phyloP scores from a whole-genome alignment of 2,113 vertebrate species.

The Athene cunicularia region DNA sequence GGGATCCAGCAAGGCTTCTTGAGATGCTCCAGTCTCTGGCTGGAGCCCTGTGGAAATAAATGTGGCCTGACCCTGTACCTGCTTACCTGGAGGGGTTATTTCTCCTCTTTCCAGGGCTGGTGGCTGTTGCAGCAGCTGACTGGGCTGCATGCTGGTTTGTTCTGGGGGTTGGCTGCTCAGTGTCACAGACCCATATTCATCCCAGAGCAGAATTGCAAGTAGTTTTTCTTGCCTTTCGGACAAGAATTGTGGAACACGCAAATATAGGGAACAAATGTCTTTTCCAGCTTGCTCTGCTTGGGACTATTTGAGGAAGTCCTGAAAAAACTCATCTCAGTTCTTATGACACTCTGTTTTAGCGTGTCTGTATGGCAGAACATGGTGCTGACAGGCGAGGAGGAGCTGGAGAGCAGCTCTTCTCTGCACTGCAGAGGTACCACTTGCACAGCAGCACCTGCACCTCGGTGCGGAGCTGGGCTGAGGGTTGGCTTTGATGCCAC shows the following conservation, averaged over 20 bases:
- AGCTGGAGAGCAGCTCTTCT: not conserved
- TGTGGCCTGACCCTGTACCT: not conserved
- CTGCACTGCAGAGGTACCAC: not conserved
- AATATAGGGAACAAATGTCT: not conserved
- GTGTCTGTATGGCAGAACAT: not conserved
- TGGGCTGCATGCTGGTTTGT: not conserved
- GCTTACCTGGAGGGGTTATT: not conserved
- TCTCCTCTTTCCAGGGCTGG: not conserved
- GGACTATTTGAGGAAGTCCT: not conserved
- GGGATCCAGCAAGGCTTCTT: not conserved
- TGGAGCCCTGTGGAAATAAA: not conserved
- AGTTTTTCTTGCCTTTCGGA: not conserved
- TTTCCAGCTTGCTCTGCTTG: not conserved
- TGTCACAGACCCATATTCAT: not conserved
- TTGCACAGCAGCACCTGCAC: fast-evolving
- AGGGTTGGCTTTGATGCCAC: not conserved
- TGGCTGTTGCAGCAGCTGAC: not conserved
- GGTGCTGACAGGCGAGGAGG: not conserved
- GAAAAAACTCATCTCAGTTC: not conserved
- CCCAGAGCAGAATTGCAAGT: not conserved
- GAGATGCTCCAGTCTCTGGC: not conserved
- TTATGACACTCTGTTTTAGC: not conserved
- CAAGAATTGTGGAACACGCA: not conserved
- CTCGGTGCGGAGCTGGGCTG: not conserved
- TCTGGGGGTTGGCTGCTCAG: not conserved